Evolutionary conservation across 2,797 vertebrate species (phyloP), one percentile per base, ranked within the genome.

Genomic region (Syngnathus rostellatus): DNA sequence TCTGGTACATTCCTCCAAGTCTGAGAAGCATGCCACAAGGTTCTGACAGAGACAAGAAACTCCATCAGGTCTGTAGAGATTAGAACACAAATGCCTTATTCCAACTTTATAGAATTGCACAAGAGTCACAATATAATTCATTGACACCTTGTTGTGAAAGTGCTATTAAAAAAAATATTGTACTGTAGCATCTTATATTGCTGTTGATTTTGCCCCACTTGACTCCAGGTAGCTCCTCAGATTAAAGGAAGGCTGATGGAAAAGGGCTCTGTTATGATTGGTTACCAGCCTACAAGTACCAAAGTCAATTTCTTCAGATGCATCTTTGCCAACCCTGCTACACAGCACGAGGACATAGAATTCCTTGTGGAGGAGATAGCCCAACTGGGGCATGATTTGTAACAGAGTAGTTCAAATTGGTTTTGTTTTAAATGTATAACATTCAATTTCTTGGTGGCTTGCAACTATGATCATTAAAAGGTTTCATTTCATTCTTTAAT

Each of bases 191-290:
- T 51, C 19, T n/a, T 43, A 9, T 23, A n/a, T n/a, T 40, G 37
- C 59, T 10, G 50, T 19, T n/a, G 14, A 23, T 50, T 1, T 2
- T 41, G 38, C 40, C 16, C 25, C 19, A 25, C 41, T 25, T 38
- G 11, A 55, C 45, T 68, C 41, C 75, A 90, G 87, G 87, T 93
- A 72, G 75, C 86, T 69, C 81, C 89, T 54, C 84, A 68, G 64
- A 92, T 92, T 70, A 93, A 93, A 88, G 77, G 72, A 21, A 74
- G 83, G 63, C 88, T 91, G 86, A 86, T 83, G 82, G 87, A 90
- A 81, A 79, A 87, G 67, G 85, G 84, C 54, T 77, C 76, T 9
- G 72, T 65, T 51, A 72, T 90, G 75, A 82, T 91, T 71, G 87
- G 84, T 61, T 90, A 90, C 66, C 86, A 91, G 75, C 85, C 84